Evolutionary conservation across 1,140 invertebrate genomes (phyloP).

Genomic region (Chrysoperla carnea): DNA sequence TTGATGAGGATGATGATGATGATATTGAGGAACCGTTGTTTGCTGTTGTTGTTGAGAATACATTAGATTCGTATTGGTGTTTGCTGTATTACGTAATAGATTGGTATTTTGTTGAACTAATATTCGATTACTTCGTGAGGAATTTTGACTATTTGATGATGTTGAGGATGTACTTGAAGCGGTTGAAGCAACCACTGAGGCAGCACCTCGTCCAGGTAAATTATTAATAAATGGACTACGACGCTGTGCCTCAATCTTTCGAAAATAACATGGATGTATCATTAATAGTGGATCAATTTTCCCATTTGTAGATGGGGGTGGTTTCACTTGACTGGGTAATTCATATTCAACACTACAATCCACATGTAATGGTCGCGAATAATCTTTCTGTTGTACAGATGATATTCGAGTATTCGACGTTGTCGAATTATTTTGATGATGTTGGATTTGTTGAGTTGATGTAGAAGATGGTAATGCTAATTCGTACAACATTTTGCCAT

Average conservation of each 20-base stretch:
- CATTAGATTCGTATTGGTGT: no score
- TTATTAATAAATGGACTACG: conserved; percentile 59
- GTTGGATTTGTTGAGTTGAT: no score
- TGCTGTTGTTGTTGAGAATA: not conserved
- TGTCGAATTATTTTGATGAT: not conserved
- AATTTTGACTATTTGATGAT: not conserved
- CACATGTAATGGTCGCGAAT: conserved; percentile 58
- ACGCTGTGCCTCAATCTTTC: conserved; percentile 56
- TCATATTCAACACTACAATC: conserved; percentile 75
- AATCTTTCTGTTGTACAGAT: conserved; percentile 39
- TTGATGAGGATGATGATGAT: not conserved
- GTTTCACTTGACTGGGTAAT: conserved; percentile 61
- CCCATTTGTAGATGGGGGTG: conserved; percentile 41
- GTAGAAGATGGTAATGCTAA: no score
- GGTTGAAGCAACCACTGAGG: not conserved
- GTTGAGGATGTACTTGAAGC: not conserved
- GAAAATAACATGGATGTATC: conserved; percentile 73
- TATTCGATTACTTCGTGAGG: not conserved
- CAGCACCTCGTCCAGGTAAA: conserved; percentile 24
- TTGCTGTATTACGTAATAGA: no score
- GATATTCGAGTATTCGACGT: not conserved
- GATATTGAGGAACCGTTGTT: not conserved
- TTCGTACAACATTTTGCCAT: no score
- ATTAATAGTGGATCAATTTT: conserved; percentile 58
- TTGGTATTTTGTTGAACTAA: not conserved